Base-by-base conservation (phyloP, 2,888 invertebrate species). In the Frankliniella intonsa region DNA sequence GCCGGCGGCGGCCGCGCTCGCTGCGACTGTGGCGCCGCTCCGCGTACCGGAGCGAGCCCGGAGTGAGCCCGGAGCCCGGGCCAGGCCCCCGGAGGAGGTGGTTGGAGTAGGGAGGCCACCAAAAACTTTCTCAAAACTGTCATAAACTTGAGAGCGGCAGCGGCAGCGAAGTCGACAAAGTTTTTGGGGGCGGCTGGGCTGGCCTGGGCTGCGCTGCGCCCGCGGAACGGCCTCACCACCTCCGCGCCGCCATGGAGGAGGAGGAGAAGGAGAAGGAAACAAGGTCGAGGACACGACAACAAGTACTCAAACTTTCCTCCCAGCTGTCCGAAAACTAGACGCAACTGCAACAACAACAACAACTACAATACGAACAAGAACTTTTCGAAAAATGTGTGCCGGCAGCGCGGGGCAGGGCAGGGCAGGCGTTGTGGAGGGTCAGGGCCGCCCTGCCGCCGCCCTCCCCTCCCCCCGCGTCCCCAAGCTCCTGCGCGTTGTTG, bases 81-180 rank as follows among this genome's bases (percentile, higher is more conserved):
- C 38, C 38, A 38, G 38, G 38, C 38, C 38, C 38, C 38, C 8
- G 69, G 25, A 25, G 22, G 12, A 25, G 25, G 10, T 8, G 10
- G 22, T 2, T 8, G 25, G 9, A 7, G 69, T 22, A 19, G 69
- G 69, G 22, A 25, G 17, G 62, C 14, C 14, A 17, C 25, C 69
- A 76, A 76, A 76, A 76, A 76, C 69, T 76, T 76, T 76, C 69
- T 76, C 22, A 76, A 76, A 76, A 76, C 69, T 76, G 69, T 76
- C 69, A 76, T 76, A 76, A 76, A 76, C 69, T 76, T 76, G 69
- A 76, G 69, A 76, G 25, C 69, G 12, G 69, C 69, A 22, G 22
- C 69, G 12, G 22, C 69, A 38, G 38, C 69, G 25, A 76, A 76
- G 69, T 76, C 69, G 69, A 12, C 69, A 76, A 76, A 76, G 69